phyloP scores from a whole-genome alignment of 1,140 invertebrate species.

The Lasioglossum baleicum region DNA sequence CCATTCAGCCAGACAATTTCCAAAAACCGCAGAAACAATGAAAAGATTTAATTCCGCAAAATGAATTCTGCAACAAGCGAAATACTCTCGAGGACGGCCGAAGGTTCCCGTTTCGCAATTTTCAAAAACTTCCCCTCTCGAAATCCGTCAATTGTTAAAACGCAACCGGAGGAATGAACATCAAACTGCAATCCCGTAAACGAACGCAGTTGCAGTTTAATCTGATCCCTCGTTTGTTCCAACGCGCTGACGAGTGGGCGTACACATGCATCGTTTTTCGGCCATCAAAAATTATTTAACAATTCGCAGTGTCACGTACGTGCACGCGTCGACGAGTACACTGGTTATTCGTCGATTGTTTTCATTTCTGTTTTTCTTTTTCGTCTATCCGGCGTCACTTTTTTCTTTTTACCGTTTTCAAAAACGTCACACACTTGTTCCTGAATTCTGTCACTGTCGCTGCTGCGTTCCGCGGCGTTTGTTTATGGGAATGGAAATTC shows the following conservation, averaged over 20 bases:
- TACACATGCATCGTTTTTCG: background rate
- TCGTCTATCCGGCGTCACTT: background rate
- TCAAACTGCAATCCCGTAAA: constrained; percentile 7
- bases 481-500: background rate
- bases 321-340: background rate
- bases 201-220: constrained; percentile 4
- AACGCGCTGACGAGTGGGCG: background rate
- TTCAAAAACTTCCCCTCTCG: background rate
- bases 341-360: background rate
- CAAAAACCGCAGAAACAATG: too few relatives aligned
- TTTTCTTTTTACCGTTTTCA: background rate
- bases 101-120: background rate
- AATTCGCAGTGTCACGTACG: background rate
- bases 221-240: background rate
- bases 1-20: too few relatives aligned
- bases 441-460: background rate
- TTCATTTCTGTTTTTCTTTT: background rate
- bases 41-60: too few relatives aligned
- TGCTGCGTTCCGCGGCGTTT: background rate
- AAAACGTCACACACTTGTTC: background rate
- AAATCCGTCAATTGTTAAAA: background rate
- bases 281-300: constrained; percentile 32
- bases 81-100: too few relatives aligned
- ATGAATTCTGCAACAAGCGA: too few relatives aligned
- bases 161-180: background rate